Conservation (phyloP, 1,140 invertebrate genomes). For the Campoletis sonorensis region DNA sequence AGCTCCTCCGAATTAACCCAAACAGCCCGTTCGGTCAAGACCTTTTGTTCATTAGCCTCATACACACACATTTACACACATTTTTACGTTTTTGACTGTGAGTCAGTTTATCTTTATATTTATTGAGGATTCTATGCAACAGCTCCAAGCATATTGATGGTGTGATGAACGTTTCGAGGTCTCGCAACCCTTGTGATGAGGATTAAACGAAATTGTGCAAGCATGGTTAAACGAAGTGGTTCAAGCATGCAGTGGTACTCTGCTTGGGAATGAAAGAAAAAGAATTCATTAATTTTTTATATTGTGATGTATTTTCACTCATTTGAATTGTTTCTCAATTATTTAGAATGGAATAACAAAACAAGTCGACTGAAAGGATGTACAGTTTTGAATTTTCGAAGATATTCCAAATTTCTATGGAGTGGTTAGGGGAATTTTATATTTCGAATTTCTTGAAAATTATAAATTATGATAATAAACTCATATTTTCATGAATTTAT, state of each 20-base stretch:
- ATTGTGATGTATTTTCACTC: not conserved
- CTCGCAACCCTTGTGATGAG: conserved; percentile 2
- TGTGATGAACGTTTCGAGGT: conserved; percentile 23
- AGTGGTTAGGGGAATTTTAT: too few species aligned
- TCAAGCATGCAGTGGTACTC: conserved; percentile 12
- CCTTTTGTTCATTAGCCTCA: not conserved
- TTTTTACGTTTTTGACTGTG: not conserved
- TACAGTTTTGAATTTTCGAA: too few species aligned
- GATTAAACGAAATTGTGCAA: conserved; percentile 16
- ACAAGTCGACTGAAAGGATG: too few species aligned
- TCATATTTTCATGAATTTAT: too few species aligned
- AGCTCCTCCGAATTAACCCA: not conserved
- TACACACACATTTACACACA: not conserved
- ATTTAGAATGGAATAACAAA: too few species aligned
- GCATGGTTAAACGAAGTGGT: too few species aligned
- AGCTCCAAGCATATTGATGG: conserved; percentile 11
- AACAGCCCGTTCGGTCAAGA: not conserved
- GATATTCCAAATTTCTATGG: too few species aligned
- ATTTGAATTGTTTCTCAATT: not conserved
- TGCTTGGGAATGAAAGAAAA: not conserved
- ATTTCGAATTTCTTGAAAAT: too few species aligned
- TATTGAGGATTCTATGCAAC: not conserved
- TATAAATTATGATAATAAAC: too few species aligned
- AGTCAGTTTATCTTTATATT: not conserved
- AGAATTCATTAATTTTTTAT: not conserved